A percentile compares a stretch with the other conserved stretches of the same genome.
phyloP scores from a whole-genome alignment of 2,797 vertebrate genomes.

The Coilia nasus region DNA sequence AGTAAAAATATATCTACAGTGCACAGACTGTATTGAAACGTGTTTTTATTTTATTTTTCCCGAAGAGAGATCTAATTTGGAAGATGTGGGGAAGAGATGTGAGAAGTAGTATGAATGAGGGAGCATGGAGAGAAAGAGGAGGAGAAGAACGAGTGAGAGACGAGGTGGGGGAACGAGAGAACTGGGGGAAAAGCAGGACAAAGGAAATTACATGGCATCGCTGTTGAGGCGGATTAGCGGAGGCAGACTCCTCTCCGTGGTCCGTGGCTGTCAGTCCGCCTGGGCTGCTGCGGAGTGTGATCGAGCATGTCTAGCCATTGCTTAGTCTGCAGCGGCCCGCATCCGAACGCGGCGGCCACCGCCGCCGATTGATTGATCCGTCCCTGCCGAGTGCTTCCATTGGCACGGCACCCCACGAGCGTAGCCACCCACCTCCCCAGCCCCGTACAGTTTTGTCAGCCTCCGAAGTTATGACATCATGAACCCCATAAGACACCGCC shows the following conservation, averaged over 20 bases:
- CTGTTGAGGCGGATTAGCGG: constrained; percentile 17
- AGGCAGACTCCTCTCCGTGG: constrained; percentile 38
- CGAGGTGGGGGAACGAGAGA: neutral
- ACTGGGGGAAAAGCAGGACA: constrained; percentile 29
- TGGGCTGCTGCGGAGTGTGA: constrained; percentile 44
- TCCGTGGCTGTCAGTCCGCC: constrained; percentile 38
- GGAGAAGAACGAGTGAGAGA: constrained; percentile 17
- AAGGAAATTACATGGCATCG: constrained; percentile 42
- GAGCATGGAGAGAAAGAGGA: neutral
- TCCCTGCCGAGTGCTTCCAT: constrained; percentile 40
- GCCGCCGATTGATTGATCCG: constrained; percentile 71
- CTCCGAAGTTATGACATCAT: constrained; percentile 75
- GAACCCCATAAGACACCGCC: constrained; percentile 70
- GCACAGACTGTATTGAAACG: neutral
- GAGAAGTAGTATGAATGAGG: neutral
- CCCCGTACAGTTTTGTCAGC: constrained; percentile 66
- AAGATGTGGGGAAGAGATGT: neutral
- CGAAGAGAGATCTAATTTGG: neutral
- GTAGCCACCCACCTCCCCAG: neutral
- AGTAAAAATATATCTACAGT: neutral
- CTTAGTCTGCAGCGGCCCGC: constrained; percentile 46
- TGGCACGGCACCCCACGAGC: neutral
- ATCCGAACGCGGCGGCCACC: constrained; percentile 30
- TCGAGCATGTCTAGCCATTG: constrained; percentile 58
- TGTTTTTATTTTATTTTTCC: no score